Conservation (phyloP, 1,140 invertebrate genomes). For the Dryas iulia region DNA sequence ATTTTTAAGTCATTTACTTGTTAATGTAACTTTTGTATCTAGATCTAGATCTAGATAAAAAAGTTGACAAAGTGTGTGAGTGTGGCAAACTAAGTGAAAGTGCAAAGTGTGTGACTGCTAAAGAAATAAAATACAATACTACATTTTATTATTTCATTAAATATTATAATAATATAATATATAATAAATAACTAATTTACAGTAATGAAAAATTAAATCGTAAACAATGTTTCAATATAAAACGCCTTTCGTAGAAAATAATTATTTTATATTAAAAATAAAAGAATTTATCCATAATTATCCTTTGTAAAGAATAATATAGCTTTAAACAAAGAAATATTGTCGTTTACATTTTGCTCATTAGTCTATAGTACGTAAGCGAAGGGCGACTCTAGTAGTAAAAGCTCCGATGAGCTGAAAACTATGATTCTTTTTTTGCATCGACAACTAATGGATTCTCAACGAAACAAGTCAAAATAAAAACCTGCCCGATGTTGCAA, state of each 20-base stretch:
- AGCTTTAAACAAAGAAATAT: conserved; percentile 2
- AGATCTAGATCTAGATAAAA: too few relatives aligned
- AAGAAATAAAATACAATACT: too few relatives aligned
- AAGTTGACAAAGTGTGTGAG: too few relatives aligned
- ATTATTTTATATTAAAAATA: background rate
- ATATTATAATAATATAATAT: too few relatives aligned
- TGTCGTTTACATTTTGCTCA: conserved; percentile 10
- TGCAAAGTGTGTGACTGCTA: too few relatives aligned
- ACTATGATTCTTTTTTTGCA: conserved; percentile 46
- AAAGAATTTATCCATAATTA: background rate
- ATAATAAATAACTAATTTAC: too few relatives aligned
- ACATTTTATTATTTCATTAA: too few relatives aligned
- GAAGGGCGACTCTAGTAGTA: conserved; percentile 33
- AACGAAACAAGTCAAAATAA: conserved; percentile 49
- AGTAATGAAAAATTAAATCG: too few relatives aligned
- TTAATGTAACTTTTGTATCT: too few relatives aligned
- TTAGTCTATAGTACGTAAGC: conserved; percentile 37
- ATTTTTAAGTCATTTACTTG: too few relatives aligned
- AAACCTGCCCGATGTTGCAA: conserved; percentile 38
- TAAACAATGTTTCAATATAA: background rate
- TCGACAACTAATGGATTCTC: conserved; percentile 56
- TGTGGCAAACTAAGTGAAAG: too few relatives aligned
- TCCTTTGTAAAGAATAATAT: background rate
- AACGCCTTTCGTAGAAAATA: background rate
- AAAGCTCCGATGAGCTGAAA: conserved; percentile 51